phyloP scores from a whole-genome alignment of 1,140 invertebrate species.

The Odontomachus brunneus region DNA sequence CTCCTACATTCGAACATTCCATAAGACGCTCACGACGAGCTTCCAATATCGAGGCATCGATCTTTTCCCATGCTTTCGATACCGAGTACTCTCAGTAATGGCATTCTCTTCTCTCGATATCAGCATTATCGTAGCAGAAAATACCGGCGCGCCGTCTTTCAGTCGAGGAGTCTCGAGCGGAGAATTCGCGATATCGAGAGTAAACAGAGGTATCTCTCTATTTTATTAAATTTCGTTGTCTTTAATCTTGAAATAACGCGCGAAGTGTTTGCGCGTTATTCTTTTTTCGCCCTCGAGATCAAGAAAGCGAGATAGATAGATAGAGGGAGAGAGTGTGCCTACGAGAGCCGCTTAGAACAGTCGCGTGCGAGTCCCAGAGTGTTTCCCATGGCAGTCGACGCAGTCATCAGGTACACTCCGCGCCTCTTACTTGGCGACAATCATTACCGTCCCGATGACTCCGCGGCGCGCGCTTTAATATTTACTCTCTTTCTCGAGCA shows the following conservation, averaged over 20 bases:
- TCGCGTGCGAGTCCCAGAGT: slow-evolving; percentile 64
- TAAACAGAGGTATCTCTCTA: too few species aligned
- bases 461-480: slow-evolving; percentile 78
- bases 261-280: not conserved
- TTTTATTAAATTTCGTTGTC: slow-evolving; percentile 11
- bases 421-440: slow-evolving; percentile 74
- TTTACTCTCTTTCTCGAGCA: slow-evolving; percentile 78
- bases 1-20: not conserved
- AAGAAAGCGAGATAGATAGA: too few species aligned
- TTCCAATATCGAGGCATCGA: not conserved
- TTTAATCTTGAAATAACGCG: slow-evolving; percentile 14
- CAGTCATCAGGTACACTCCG: slow-evolving; percentile 54
- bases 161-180: too few species aligned
- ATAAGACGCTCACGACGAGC: slow-evolving; percentile 11
- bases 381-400: slow-evolving; percentile 78
- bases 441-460: slow-evolving; percentile 80
- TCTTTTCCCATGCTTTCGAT: not conserved
- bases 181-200: too few species aligned
- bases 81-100: too few species aligned
- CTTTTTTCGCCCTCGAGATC: not conserved
- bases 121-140: not conserved
- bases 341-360: not conserved
- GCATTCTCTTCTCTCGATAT: not conserved
- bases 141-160: not conserved
- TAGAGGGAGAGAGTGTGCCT: not conserved